These are phyloP conservation scores for Rhopalosiphum padi DNA, from an alignment of 1,140 invertebrate genomes.

Conservation along the genomic window DNA sequence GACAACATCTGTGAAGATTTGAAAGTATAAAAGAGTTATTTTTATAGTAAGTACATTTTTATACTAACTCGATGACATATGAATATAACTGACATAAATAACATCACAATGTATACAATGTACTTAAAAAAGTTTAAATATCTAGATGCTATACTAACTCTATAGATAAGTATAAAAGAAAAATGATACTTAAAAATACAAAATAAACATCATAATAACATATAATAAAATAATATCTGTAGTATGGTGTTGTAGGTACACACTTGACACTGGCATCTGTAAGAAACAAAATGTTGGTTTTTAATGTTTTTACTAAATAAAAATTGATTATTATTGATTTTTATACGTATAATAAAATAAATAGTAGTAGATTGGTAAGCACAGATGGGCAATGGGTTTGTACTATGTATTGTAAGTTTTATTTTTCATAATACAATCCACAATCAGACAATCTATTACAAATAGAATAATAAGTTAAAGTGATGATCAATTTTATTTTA, in stretches of 20 bases:
- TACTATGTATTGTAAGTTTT: too few relatives aligned
- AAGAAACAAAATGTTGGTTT: too few relatives aligned
- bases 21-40: neutral
- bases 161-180: neutral
- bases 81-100: neutral
- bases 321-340: too few relatives aligned
- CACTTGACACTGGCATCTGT: neutral
- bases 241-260: neutral
- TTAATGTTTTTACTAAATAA: too few relatives aligned
- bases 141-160: neutral
- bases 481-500: too few relatives aligned
- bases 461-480: too few relatives aligned
- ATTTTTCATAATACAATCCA: too few relatives aligned
- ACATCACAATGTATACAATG: neutral
- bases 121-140: neutral
- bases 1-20: neutral
- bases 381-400: too few relatives aligned
- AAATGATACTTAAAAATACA: neutral
- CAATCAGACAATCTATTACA: too few relatives aligned
- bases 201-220: too few relatives aligned
- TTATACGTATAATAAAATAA: too few relatives aligned
- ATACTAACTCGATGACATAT: neutral
- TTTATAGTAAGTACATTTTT: neutral
- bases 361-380: too few relatives aligned
- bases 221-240: neutral